A percentile compares a stretch with the other conserved stretches of the same genome.
phyloP scores from a whole-genome alignment of 2,888 invertebrate species.

The Drosophila vallismaia region DNA sequence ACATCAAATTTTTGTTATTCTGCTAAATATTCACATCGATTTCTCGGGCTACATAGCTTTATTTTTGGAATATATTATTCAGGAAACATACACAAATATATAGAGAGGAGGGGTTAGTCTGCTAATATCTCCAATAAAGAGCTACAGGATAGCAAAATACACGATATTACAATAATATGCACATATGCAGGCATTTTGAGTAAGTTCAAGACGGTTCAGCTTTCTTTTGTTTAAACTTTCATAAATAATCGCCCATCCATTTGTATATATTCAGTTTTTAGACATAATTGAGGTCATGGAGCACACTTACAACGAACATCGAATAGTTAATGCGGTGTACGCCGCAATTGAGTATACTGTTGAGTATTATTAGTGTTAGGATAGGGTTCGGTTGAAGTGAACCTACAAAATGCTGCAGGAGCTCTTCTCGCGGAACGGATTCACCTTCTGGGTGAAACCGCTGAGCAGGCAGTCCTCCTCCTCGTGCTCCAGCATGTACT shows the following conservation, averaged over 20 bases:
- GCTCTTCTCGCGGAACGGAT: constrained; percentile 97
- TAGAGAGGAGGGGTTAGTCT: constrained; percentile 7
- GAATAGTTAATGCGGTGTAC: constrained; percentile 51
- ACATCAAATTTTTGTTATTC: background rate
- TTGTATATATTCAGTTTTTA: constrained; percentile 69
- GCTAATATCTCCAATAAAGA: constrained; percentile 70
- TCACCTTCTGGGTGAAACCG: constrained; percentile 97
- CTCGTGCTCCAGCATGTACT: constrained; percentile 95
- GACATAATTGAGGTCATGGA: constrained; percentile 76
- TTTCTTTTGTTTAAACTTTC: constrained; percentile 38
- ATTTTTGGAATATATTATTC: constrained; percentile 56
- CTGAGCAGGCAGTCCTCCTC: constrained; percentile 96
- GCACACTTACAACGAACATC: constrained; percentile 68
- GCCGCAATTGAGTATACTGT: constrained; percentile 47
- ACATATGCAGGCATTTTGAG: constrained; percentile 48
- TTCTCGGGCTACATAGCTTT: constrained; percentile 32
- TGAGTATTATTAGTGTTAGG: constrained; percentile 62
- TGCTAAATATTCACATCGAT: constrained; percentile 9
- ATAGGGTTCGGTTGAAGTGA: constrained; percentile 31
- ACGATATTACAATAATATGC: constrained; percentile 61
- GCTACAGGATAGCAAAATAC: constrained; percentile 76
- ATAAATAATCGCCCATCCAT: constrained; percentile 58
- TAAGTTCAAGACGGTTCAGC: constrained; percentile 66
- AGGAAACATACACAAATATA: constrained; percentile 62
- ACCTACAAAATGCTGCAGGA: constrained; percentile 92